Evolutionary conservation across 2,797 vertebrate genomes (phyloP).

Genomic region (Chaetophractus vellerosus): DNA sequence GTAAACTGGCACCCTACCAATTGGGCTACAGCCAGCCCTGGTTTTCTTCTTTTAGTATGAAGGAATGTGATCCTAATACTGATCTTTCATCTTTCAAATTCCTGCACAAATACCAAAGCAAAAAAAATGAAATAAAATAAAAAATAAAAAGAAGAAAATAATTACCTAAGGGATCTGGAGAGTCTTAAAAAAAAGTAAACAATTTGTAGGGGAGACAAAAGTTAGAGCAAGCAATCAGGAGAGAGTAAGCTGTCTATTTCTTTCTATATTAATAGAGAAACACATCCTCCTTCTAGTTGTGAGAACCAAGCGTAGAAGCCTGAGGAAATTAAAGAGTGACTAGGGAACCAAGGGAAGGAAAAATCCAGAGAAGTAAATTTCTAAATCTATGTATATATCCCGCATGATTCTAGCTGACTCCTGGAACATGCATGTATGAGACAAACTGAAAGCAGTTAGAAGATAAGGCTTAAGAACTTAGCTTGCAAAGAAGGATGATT

Average conservation of each 20-base stretch:
- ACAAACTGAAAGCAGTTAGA: neutral
- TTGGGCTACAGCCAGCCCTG: too few relatives aligned
- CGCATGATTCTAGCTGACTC: neutral
- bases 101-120: neutral
- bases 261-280: neutral
- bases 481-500: too few relatives aligned
- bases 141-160: neutral
- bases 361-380: neutral
- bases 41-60: neutral
- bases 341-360: neutral
- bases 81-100: slow-evolving; percentile 48
- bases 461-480: neutral
- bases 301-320: neutral
- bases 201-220: neutral
- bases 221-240: neutral
- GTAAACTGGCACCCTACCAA: too few relatives aligned
- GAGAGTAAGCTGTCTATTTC: neutral
- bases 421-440: neutral
- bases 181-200: neutral
- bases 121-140: neutral
- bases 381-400: neutral
- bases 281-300: neutral
- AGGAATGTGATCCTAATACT: neutral
- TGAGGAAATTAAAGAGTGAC: neutral
- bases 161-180: neutral